Conservation (phyloP, 2,888 invertebrate genomes). For the Axea sp. region DNA sequence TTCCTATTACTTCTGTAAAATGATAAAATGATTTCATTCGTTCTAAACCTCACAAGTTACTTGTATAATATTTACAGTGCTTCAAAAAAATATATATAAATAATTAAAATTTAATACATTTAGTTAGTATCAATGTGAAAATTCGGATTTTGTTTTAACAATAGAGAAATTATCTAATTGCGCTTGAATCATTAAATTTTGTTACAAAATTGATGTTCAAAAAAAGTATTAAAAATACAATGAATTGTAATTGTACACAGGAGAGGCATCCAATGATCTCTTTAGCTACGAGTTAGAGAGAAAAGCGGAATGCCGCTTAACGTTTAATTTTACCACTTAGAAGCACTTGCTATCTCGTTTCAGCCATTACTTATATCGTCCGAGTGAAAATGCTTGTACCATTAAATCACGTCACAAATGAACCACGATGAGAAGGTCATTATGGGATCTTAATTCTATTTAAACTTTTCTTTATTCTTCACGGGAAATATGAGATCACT, state of each 20-base stretch:
- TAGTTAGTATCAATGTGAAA: too few species aligned
- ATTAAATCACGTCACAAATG: conserved; percentile 58
- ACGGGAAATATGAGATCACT: conserved; percentile 6
- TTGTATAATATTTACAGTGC: too few species aligned
- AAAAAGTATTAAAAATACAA: conserved; percentile 26
- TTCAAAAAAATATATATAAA: too few species aligned
- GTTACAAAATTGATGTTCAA: conserved; percentile 3
- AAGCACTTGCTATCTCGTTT: conserved; percentile 56
- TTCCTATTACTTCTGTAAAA: too few species aligned
- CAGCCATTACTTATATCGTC: conserved; percentile 58
- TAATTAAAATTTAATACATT: too few species aligned
- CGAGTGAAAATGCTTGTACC: conserved; percentile 53
- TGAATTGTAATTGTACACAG: conserved; percentile 25
- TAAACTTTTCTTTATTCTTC: conserved; percentile 34
- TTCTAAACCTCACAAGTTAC: too few species aligned
- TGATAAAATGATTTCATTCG: too few species aligned
- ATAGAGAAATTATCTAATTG: too few species aligned
- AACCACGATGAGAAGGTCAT: conserved; percentile 52
- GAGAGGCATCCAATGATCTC: conserved; percentile 14
- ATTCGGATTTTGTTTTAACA: too few species aligned
- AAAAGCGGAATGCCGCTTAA: conserved; percentile 51
- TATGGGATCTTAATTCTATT: conserved; percentile 52
- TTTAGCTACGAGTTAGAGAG: conserved; percentile 26
- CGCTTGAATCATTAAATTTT: too few species aligned
- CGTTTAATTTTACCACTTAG: conserved; percentile 59